Base-by-base conservation (phyloP, 2,797 vertebrate species). In the Nyctibius grandis region DNA sequence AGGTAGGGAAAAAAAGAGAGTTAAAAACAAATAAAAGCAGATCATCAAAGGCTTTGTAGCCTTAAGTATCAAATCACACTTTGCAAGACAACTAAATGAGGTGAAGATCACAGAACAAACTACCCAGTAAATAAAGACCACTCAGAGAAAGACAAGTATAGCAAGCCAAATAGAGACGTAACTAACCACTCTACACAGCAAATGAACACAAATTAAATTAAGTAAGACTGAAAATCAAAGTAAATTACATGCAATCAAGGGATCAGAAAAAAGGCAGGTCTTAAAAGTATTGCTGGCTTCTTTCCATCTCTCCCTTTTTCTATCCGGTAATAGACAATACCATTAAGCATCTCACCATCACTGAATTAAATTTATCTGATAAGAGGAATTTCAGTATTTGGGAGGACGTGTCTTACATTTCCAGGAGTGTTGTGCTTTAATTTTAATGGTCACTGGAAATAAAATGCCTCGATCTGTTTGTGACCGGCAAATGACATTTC, bases 161-260 rank as follows among this genome's bases (percentile, higher is more conserved):
- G 25, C 33, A 57, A 83, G 16, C 15, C 72, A 92, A 74, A 77
- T 53, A 20, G 38, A 88, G 59, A 65, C 40, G n/a, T 53, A 90
- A 87, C 78, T 69, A 64, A 84, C 25, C 33, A 28, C 67, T 83
- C 67, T 80, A 56, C 31, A 68, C 45, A 74, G 36, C 15, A 95
- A 93, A 95, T 54, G 34, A 78, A 50, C 40, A 77, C 48, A 87
- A 93, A 91, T 85, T 86, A 88, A 95, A 60, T 87, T 60, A 88
- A 90, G 16, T 19, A 65, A 93, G 57, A 48, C 5, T 92, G 77
- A 85, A 92, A 91, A 80, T 57, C 87, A 79, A 96, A 86, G 60
- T 76, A 69, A 97, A 94, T 87, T 83, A 29, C 34, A 45, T 36
- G 14, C 25, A 69, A 48, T 90, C 79, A 82, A 82, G 19, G 45